Base-by-base conservation (phyloP, 1,140 invertebrate species). In the Zelostemma sp. region DNA sequence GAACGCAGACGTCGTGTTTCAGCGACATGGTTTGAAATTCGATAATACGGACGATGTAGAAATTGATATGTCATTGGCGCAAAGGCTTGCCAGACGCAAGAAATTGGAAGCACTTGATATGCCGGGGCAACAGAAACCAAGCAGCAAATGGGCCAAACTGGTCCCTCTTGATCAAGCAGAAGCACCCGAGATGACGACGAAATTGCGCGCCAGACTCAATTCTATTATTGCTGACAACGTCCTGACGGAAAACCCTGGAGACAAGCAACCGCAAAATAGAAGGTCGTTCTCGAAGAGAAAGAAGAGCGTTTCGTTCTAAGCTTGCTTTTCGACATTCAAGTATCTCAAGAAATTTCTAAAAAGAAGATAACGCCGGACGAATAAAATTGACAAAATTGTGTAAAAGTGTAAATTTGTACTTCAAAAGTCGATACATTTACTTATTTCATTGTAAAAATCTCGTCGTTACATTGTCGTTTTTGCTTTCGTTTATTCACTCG, bases 261-360 rank as follows among this genome's bases (percentile, higher is more conserved):
- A 60, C 72, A 62, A 68, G 58, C 8, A 47, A 58, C 60, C 76
- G 6, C 48, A 74, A 25, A 78, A 78, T 16, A 74, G 68, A 54
- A 74, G 69, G 1, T 76, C 74, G 4, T 69, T 81, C 11, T 50
- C 63, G 14, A 81, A 79, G 31, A 72, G 81, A 41, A 85, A 84
- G 77, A 85, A 83, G 65, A 80, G 72, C 51, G 80, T 83, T 0
- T 80, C 78, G 6, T 82, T 84, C 55, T 82, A 77, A 73, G 1
- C 16, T 25, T 6, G 11, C 31, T 14, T 45, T 31, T 31, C 28
- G 15, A 51, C 5, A 14, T 6, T 15, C 15, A 11, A 17, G n/a
- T 9, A 38, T 41, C 5, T 12, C 21, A 8, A 25, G 21, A 8
- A 25, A 25, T n/a, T n/a, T n/a, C n/a, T n/a, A n/a, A n/a, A n/a